phyloP scores from a whole-genome alignment of 2,888 invertebrate genomes.

The Cenopis cana region DNA sequence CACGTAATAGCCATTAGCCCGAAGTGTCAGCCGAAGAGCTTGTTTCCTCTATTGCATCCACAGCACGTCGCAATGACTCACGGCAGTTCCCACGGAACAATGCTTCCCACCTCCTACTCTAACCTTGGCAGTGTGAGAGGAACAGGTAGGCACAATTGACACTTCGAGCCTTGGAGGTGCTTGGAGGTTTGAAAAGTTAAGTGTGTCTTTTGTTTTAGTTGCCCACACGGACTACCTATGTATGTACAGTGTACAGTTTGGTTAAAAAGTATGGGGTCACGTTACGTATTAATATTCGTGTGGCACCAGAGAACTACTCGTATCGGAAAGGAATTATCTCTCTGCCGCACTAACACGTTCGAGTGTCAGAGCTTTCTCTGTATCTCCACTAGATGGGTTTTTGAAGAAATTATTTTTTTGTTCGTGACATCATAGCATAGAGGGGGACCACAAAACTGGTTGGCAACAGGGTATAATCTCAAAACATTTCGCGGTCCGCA shows the following conservation, averaged over 20 bases:
- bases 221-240: conserved; percentile 47
- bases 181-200: conserved; percentile 56
- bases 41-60: conserved; percentile 29
- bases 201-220: conserved; percentile 50
- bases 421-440: too few species aligned
- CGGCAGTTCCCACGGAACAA: conserved; percentile 70
- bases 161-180: conserved; percentile 56
- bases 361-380: too few species aligned
- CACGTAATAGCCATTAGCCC: conserved; percentile 26
- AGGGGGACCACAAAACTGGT: too few species aligned
- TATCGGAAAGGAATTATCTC: too few species aligned
- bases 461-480: too few species aligned
- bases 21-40: conserved; percentile 3
- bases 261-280: not conserved
- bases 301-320: too few species aligned
- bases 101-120: conserved; percentile 52
- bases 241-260: conserved; percentile 30
- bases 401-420: too few species aligned
- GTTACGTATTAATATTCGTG: not conserved
- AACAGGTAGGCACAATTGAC: conserved; percentile 50
- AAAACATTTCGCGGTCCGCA: too few species aligned
- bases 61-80: conserved; percentile 59
- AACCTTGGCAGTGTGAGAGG: conserved; percentile 44
- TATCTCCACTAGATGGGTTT: too few species aligned
- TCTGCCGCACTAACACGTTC: too few species aligned